These are phyloP conservation scores for Empidonax traillii DNA, from an alignment of 2,113 vertebrate species.

Conservation along the genomic window DNA sequence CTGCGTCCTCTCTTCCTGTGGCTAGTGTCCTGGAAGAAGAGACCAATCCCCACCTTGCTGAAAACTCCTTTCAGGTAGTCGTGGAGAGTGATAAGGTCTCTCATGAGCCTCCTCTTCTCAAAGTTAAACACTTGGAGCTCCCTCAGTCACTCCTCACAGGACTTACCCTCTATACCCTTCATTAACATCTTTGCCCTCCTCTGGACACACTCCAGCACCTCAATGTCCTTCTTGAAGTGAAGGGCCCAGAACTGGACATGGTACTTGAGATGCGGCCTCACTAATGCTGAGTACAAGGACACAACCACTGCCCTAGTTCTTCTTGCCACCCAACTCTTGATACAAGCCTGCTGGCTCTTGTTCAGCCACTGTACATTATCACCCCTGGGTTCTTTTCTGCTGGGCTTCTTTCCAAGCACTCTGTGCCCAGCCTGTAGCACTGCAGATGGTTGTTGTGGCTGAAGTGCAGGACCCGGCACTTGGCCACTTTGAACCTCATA, in stretches of 20 bases:
- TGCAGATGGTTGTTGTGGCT: background rate
- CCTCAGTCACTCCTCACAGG: background rate
- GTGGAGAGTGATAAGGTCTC: background rate
- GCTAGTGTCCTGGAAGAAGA: background rate
- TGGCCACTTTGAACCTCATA: background rate
- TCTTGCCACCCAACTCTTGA: background rate
- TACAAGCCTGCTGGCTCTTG: background rate
- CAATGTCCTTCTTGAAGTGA: background rate
- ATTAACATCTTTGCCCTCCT: background rate
- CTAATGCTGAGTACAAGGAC: background rate
- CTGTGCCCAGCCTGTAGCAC: background rate
- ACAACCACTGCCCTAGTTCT: background rate
- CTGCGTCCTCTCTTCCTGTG: background rate
- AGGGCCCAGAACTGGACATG: fast-evolving
- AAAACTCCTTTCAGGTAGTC: background rate
- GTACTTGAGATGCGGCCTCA: background rate
- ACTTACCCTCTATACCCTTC: background rate
- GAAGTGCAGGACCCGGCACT: background rate
- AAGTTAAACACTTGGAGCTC: background rate
- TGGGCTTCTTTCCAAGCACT: background rate
- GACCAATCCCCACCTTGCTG: fast-evolving
- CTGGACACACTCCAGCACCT: background rate
- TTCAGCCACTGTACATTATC: background rate
- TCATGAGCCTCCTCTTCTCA: background rate
- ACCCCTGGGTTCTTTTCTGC: background rate